phyloP scores from a whole-genome alignment of 2,113 vertebrate genomes.

The Ochotona princeps region DNA sequence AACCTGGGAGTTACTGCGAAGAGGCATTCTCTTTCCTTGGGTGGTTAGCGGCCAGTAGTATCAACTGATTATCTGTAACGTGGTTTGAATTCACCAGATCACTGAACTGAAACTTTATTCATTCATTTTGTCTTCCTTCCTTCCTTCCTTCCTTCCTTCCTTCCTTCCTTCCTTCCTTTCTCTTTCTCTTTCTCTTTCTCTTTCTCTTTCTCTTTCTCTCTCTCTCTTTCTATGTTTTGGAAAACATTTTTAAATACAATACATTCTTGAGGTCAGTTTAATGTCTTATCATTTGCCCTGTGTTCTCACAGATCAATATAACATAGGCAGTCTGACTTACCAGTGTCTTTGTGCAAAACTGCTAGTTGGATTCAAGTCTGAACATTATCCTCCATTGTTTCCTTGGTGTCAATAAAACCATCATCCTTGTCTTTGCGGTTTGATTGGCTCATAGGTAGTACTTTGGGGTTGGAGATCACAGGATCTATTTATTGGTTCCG shows the following conservation, averaged over 20 bases:
- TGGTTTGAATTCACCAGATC: background rate
- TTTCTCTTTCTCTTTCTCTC: background rate
- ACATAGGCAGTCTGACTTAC: background rate
- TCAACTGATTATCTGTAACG: background rate
- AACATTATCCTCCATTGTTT: conserved; percentile 35
- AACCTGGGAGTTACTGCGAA: background rate
- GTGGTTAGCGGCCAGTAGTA: background rate
- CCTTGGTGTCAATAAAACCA: background rate
- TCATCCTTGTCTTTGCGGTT: background rate
- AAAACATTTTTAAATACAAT: conserved; percentile 27
- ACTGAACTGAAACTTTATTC: background rate
- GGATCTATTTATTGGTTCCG: background rate
- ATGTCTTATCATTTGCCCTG: background rate
- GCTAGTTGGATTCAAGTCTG: background rate
- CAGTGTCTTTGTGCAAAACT: conserved; percentile 34
- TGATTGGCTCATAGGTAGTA: background rate
- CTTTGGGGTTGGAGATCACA: background rate
- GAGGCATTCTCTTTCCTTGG: background rate
- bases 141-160: background rate
- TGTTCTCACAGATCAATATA: background rate
- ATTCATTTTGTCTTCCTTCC: background rate
- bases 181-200: rapidly evolving
- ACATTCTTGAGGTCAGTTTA: background rate
- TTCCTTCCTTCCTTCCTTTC: background rate
- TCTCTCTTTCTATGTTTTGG: background rate